phyloP scores from a whole-genome alignment of 2,113 vertebrate genomes.

The Lepus europaeus region DNA sequence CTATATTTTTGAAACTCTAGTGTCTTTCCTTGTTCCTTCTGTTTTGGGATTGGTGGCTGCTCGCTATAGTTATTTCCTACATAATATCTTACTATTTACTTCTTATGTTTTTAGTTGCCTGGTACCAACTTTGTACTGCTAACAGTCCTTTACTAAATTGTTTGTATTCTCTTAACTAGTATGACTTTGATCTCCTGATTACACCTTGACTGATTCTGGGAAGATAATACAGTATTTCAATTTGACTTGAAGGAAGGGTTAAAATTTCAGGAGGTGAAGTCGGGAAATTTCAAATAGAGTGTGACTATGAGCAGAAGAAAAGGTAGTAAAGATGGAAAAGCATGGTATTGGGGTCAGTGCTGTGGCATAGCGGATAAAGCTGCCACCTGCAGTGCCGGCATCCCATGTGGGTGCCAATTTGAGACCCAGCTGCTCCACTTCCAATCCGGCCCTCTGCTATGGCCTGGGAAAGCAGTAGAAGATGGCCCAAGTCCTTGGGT shows the following conservation, averaged over 20 bases:
- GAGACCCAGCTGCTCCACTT: too few relatives aligned
- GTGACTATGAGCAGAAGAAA: slow-evolving; percentile 40
- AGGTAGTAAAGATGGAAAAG: slow-evolving; percentile 20
- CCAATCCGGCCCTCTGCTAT: too few relatives aligned
- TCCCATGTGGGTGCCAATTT: too few relatives aligned
- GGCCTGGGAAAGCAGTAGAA: too few relatives aligned
- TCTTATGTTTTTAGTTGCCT: slow-evolving; percentile 12
- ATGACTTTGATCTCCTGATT: slow-evolving; percentile 32
- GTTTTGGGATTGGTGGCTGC: background rate
- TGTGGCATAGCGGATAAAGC: too few relatives aligned
- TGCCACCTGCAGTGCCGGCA: too few relatives aligned
- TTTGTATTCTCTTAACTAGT: slow-evolving; percentile 31
- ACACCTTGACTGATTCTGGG: background rate
- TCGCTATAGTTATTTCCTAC: background rate
- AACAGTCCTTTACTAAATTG: slow-evolving; percentile 19
- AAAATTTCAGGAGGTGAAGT: slow-evolving; percentile 39
- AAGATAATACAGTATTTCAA: slow-evolving; percentile 56
- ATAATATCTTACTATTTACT: background rate
- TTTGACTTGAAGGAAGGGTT: slow-evolving; percentile 45
- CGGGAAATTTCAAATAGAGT: slow-evolving; percentile 48
- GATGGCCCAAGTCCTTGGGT: too few relatives aligned
- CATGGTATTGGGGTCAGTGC: background rate
- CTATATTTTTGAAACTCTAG: background rate
- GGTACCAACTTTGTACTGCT: slow-evolving; percentile 45
- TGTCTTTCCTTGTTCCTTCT: background rate